Evolutionary conservation across 2,113 vertebrate species (phyloP).

Genomic region (Hystrix brachyura): DNA sequence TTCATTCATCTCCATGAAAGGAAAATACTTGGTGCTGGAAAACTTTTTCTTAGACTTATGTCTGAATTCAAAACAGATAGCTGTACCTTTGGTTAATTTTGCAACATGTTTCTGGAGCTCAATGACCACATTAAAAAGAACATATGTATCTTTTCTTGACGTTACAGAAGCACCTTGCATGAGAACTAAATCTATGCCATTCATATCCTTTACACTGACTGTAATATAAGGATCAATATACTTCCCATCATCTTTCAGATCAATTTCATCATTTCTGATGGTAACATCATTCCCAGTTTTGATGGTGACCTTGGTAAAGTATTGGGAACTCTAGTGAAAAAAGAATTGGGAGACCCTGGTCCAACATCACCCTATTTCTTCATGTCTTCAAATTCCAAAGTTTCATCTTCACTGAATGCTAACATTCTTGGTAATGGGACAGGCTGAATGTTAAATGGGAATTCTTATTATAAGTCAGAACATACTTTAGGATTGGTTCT

Average conservation of each 20-base stretch:
- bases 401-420: constrained; percentile 97
- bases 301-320: background rate
- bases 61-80: constrained; percentile 99
- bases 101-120: constrained; percentile 98
- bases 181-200: constrained; percentile 95
- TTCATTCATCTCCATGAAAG: constrained; percentile 99
- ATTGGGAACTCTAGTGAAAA: constrained; percentile 93
- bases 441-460: background rate
- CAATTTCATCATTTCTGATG: background rate
- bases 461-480: background rate
- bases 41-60: constrained; percentile 99
- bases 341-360: constrained; percentile 90
- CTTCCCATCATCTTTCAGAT: background rate
- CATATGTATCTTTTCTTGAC: constrained; percentile 94
- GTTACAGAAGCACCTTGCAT: constrained; percentile 97
- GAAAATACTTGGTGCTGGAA: constrained; percentile 99
- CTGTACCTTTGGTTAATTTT: constrained; percentile 97
- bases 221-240: background rate
- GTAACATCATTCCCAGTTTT: background rate
- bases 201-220: constrained; percentile 87
- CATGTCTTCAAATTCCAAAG: constrained; percentile 96
- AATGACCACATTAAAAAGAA: constrained; percentile 96
- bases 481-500: background rate
- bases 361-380: constrained; percentile 92
- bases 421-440: constrained; percentile 93